Evolutionary conservation across 2,888 invertebrate species (phyloP), one percentile per base, ranked within the genome.

Genomic region (Drosophila rubida): DNA sequence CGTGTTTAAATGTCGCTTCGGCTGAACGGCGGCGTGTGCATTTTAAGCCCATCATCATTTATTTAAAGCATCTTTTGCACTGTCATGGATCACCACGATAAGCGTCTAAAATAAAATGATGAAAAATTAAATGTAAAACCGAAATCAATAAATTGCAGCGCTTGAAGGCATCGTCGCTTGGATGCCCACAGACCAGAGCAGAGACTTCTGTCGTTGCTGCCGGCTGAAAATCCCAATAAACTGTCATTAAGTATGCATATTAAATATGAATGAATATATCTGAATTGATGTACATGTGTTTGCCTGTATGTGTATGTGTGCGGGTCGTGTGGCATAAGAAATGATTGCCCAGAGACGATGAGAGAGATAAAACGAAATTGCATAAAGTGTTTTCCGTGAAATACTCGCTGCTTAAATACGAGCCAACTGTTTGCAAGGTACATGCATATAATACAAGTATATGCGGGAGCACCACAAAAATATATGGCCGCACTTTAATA

Each of bases 141-240:
- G 69, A 77, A 79, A 82, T 87, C 82, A 79, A 82, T 82, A 82
- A 79, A 87, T 85, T 82, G 87, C 87, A 85, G 59, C 50, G 62
- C 35, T 59, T 50, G 49, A 25, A 44, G 53, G 23, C 35, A 37
- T 19, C 19, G 19, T 3, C 19, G 32, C n/a, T 14, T 32, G 32
- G 42, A 44, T 46, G 41, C 30, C 32, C 41, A 11, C 27, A 35
- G 44, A 23, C 39, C 25, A 25, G 25, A 25, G 25, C 6, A 6
- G 25, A 5, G 25, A 2, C 23, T n/a, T 35, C 13, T 35, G 4
- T 35, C 9, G 16, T 5, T 8, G 8, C 39, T 30, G 23, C 9
- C 30, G 14, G 22, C 54, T 51, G 60, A 49, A 60, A 75, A 62
- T 68, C 59, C 58, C 66, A 48, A 78, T 66, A 76, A 76, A 63